Evolutionary conservation across 2,113 vertebrate genomes (phyloP).

Genomic region (Centropus bengalensis): DNA sequence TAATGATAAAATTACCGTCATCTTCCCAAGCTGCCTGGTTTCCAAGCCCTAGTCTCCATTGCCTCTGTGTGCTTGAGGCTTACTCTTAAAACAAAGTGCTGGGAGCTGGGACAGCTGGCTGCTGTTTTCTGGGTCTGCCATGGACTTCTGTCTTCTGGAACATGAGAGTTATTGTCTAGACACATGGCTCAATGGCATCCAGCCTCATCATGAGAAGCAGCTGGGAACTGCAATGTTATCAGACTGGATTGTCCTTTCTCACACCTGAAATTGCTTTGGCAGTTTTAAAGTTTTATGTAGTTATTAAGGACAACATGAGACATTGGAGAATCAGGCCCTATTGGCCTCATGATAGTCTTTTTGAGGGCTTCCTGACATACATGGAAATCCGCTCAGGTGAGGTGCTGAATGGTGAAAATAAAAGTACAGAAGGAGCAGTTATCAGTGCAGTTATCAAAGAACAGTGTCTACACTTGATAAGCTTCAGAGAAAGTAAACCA

Average conservation of each 20-base stretch:
- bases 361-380: neutral
- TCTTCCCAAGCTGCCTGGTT: neutral
- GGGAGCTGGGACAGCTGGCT: neutral
- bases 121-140: neutral
- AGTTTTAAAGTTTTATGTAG: neutral
- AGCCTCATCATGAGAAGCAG: neutral
- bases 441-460: neutral
- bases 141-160: neutral
- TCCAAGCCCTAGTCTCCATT: neutral
- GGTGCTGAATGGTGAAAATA: neutral
- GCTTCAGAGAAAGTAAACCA: constrained; percentile 1
- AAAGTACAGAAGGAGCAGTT: neutral
- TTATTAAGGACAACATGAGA: neutral
- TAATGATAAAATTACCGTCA: neutral
- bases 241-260: neutral
- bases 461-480: neutral
- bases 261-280: neutral
- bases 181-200: neutral
- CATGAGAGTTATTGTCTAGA: neutral
- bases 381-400: neutral
- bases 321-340: neutral
- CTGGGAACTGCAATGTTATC: neutral
- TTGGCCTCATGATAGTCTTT: neutral
- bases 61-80: neutral
- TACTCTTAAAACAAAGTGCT: neutral